Base-by-base conservation (phyloP, 1,140 invertebrate genomes). In the Nomia melanderi region DNA sequence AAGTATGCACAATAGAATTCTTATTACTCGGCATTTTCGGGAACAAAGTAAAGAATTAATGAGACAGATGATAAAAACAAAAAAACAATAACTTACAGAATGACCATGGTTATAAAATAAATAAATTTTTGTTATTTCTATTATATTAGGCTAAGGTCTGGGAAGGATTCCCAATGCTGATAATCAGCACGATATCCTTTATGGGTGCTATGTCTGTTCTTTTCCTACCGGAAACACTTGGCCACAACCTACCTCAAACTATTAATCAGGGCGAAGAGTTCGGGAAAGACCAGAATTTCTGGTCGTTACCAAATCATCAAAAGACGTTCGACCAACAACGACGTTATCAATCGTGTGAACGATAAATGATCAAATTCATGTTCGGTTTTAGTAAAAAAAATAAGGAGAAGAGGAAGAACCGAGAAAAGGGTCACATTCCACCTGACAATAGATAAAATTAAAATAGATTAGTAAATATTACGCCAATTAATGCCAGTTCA, bases 191-290 rank as follows among this genome's bases (percentile, higher is more conserved):
- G 6, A 79, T 95, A 14, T 93, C 94, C 29, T 86, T 95, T 29
- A 67, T 93, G 5, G 94, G 94, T 23, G 94, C 93, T 6, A 87
- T 93, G 5, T 82, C 94, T 0, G 93, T 93, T 6, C 81, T 95
- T 3, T 94, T 95, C 67, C 90, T 96, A 29, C 95, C 96, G 0
- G 96, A 96, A 90, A 96, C 96, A 0, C 88, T 95, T 27, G 94
- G 95, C 75, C 92, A 94, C 62, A 94, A 94, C 77, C 90, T 96
- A 36, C 96, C 96, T 23, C 95, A 96, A 80, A 95, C 95, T 6
- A 87, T 96, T 25, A 91, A 94, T 66, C 95, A 96, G 83, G 96
- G 95, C 1, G 93, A 95, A 83, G 89, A 94, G 27, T 96, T 96
- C 84, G 95, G 95, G 27, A 93, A 91, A 71, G 91, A 94, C 81